These are phyloP conservation scores for Myathropa florea DNA, from an alignment of 2,888 invertebrate genomes.

Conservation along the genomic window DNA sequence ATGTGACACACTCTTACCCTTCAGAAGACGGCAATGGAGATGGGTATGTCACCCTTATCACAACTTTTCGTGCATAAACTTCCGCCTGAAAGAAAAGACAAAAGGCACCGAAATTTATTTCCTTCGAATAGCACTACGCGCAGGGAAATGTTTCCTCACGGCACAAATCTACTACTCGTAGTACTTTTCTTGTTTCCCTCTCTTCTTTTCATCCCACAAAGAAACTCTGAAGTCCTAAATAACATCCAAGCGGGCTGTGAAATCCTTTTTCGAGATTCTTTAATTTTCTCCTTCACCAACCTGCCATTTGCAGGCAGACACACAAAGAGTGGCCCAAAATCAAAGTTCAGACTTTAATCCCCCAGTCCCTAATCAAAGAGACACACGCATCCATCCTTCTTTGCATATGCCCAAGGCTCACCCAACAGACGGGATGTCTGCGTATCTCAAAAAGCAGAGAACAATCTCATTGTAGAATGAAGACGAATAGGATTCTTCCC, in stretches of 20 bases:
- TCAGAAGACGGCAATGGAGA: not conserved
- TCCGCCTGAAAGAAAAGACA: slow-evolving; percentile 21
- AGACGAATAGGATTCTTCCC: slow-evolving; percentile 2
- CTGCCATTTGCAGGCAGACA: slow-evolving; percentile 26
- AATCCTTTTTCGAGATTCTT: slow-evolving; percentile 8
- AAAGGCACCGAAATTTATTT: slow-evolving; percentile 17
- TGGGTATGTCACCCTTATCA: slow-evolving; percentile 31
- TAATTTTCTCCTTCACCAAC: slow-evolving; percentile 28
- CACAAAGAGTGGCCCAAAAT: slow-evolving; percentile 26
- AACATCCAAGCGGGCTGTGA: not conserved
- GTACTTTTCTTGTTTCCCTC: no score
- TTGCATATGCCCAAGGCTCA: slow-evolving; percentile 21
- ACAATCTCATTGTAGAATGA: slow-evolving; percentile 16
- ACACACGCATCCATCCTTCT: slow-evolving; percentile 1
- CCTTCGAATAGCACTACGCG: not conserved
- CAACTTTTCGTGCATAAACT: slow-evolving; percentile 31
- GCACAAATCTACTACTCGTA: no score
- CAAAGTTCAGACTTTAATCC: slow-evolving; percentile 28
- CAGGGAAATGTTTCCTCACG: not conserved
- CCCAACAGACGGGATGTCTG: not conserved
- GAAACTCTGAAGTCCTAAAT: not conserved
- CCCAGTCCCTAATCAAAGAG: slow-evolving; percentile 39
- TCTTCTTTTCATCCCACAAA: no score
- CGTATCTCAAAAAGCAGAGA: slow-evolving; percentile 16
- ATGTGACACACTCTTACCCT: not conserved